phyloP scores from a whole-genome alignment of 2,113 vertebrate genomes.

The Todiramphus chloris region DNA sequence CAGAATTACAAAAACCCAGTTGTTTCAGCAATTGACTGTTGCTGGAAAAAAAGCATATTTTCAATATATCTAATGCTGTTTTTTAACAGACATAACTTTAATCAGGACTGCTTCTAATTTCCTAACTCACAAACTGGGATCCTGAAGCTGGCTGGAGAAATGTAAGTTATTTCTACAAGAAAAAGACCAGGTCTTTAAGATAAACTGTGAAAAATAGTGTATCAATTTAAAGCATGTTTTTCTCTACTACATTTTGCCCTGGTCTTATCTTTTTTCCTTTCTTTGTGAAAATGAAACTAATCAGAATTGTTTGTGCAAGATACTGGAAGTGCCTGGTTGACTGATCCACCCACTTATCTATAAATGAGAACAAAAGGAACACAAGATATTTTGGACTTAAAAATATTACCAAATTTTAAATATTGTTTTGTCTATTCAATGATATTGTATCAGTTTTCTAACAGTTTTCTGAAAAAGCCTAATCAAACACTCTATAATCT shows the following conservation, averaged over 20 bases:
- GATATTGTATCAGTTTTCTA: neutral
- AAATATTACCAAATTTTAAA: neutral
- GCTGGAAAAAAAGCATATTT: neutral
- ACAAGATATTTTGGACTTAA: neutral
- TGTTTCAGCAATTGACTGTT: neutral
- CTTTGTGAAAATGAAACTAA: neutral
- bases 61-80: neutral
- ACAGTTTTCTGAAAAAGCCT: neutral
- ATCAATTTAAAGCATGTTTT: neutral
- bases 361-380: neutral
- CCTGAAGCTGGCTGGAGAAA: neutral
- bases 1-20: neutral
- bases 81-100: neutral
- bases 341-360: neutral
- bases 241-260: neutral
- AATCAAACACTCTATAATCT: neutral
- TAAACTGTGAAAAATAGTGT: neutral
- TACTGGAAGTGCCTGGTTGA: neutral
- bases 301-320: neutral
- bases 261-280: neutral
- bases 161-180: neutral
- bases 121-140: neutral
- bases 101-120: neutral
- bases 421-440: neutral
- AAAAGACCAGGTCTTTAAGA: neutral